Conservation (phyloP, 53 echinoderm and acorn worm genomes). For the Patiria pectinifera region DNA sequence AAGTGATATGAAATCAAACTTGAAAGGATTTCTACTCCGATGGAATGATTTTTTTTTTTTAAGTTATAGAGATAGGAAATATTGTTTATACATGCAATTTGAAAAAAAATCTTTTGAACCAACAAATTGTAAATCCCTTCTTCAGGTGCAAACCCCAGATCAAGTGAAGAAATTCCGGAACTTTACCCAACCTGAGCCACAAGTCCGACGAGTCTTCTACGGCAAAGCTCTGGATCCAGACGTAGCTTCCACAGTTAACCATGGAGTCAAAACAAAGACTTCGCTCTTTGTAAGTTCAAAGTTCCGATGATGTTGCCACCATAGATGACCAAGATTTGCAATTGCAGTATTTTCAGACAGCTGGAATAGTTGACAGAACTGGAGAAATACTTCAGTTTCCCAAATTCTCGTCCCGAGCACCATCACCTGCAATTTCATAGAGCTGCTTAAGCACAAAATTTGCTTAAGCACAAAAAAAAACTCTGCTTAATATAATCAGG, state of each 20-base stretch:
- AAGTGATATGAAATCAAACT: no score
- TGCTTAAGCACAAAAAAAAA: no score
- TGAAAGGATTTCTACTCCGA: no score
- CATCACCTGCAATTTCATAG: no score
- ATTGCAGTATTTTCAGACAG: no score
- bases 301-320: not conserved
- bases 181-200: slow-evolving; percentile 91
- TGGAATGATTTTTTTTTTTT: no score
- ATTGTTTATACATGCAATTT: not conserved
- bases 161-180: slow-evolving; percentile 98
- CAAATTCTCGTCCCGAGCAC: no score
- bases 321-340: no score
- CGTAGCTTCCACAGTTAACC: slow-evolving; percentile 79
- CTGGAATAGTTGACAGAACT: no score
- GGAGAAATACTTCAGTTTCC: no score
- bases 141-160: slow-evolving; percentile 93
- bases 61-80: not conserved
- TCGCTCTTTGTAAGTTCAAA: slow-evolving; percentile 80
- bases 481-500: no score
- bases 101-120: not conserved
- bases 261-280: slow-evolving; percentile 84
- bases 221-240: slow-evolving; percentile 93
- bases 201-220: slow-evolving; percentile 88
- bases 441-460: no score
- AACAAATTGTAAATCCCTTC: not conserved